Conservation (phyloP, 2,113 vertebrate genomes). For the Catharus fuscescens region DNA sequence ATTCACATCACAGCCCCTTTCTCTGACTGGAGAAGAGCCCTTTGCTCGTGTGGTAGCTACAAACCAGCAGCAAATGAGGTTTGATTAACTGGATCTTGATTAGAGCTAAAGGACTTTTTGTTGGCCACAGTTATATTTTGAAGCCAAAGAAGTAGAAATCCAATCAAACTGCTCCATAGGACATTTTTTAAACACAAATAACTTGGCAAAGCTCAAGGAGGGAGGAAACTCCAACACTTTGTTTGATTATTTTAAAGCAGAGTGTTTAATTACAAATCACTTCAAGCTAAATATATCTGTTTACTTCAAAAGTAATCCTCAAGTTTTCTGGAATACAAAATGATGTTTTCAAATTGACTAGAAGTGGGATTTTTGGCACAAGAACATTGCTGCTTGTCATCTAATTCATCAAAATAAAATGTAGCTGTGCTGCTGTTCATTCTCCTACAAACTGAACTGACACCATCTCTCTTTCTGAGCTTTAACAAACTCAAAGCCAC, state of each 20-base stretch:
- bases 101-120: background rate
- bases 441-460: background rate
- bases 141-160: background rate
- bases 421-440: background rate
- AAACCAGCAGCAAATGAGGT: background rate
- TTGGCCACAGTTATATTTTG: background rate
- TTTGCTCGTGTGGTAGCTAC: background rate
- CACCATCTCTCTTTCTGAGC: background rate
- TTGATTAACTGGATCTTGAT: constrained; percentile 5
- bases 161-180: background rate
- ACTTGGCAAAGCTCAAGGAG: background rate
- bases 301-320: background rate
- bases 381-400: background rate
- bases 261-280: background rate
- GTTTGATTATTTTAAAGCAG: background rate
- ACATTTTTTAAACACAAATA: background rate
- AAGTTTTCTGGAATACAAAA: background rate
- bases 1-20: background rate
- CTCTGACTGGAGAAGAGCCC: background rate
- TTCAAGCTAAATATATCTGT: background rate
- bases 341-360: background rate
- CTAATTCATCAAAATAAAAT: background rate
- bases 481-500: background rate
- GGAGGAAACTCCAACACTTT: background rate
- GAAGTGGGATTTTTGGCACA: background rate